Evolutionary conservation across 2,888 invertebrate genomes (phyloP).

Genomic region (Yponomeuta malinellus): DNA sequence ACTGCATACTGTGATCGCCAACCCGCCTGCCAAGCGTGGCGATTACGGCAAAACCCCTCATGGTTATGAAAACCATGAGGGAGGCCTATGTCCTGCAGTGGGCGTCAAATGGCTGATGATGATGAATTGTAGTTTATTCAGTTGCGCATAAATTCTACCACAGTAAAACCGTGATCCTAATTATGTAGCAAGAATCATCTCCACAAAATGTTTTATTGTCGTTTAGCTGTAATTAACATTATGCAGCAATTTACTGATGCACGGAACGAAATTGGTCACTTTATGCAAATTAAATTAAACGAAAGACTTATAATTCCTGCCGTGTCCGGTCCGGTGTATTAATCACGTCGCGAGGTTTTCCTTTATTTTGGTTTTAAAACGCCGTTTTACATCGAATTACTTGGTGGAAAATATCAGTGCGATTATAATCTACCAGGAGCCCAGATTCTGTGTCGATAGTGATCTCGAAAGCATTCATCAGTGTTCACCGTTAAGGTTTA

Average conservation of each 20-base stretch:
- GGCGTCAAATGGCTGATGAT: too few relatives aligned
- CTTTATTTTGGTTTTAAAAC: neutral
- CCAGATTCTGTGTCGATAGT: neutral
- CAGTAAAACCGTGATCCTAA: neutral
- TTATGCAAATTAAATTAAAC: neutral
- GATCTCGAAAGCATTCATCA: neutral
- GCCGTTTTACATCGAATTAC: neutral
- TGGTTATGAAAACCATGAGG: too few relatives aligned
- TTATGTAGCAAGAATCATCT: neutral
- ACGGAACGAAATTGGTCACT: neutral
- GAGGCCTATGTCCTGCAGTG: too few relatives aligned
- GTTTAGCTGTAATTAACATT: neutral
- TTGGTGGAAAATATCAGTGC: neutral
- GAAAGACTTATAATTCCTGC: neutral
- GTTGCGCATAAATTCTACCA: too few relatives aligned
- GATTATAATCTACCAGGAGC: neutral
- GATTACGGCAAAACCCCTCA: too few relatives aligned
- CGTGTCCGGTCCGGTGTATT: neutral
- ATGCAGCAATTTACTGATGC: neutral
- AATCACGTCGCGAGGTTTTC: neutral
- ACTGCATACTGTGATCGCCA: too few relatives aligned
- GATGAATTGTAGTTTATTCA: too few relatives aligned
- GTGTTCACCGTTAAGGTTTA: neutral
- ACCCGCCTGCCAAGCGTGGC: too few relatives aligned
- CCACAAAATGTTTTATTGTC: neutral